Evolutionary conservation across 2,797 vertebrate species (phyloP), one percentile per base, ranked within the genome.

Genomic region (Podargus strigoides): DNA sequence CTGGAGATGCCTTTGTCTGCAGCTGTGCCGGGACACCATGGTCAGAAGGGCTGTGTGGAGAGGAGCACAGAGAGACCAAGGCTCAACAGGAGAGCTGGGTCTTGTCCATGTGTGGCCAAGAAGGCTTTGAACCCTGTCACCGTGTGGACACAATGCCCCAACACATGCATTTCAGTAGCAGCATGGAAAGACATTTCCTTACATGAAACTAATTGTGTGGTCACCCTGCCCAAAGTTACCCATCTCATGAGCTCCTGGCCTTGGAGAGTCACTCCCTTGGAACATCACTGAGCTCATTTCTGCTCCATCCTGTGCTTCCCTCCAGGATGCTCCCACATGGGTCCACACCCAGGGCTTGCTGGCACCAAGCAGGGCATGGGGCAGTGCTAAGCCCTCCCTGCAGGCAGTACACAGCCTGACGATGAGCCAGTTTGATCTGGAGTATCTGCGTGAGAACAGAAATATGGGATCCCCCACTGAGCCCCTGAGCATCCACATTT

Each of bases 381-480:
- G 44, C 46, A 55, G 39, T 7, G 36, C 78, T 72, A 78, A 66
- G 47, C 34, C 34, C 22, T 92, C n/a, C 41, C 42, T 0, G 0
- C 8, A 32, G 55, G 37, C 81, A 83, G 63, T 39, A 49, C 22
- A 22, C 3, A 2, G 17, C 39, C 49, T 30, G 13, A 23, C 13
- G 18, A 55, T 17, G 26, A 79, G 10, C 10, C 66, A 28, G n/a
- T 50, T 85, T 76, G 85, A 63, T 75, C 68, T 76, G 84, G 70
- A 93, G 59, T 39, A 21, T 46, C 67, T 34, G 12, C 85, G 72
- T 64, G 50, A 88, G 41, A 67, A 41, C 63, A 95, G 88, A 95
- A 90, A 79, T 76, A 85, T 50, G 76, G 82, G 84, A 87, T 84
- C 37, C 27, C 93, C 85, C 59, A 67, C 70, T 8, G 87, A 87